Percentiles rank a stretch among this genome's conserved stretches.
These are phyloP conservation scores for Ispidina picta DNA, from an alignment of 2,797 vertebrate genomes.

Conservation along the genomic window DNA sequence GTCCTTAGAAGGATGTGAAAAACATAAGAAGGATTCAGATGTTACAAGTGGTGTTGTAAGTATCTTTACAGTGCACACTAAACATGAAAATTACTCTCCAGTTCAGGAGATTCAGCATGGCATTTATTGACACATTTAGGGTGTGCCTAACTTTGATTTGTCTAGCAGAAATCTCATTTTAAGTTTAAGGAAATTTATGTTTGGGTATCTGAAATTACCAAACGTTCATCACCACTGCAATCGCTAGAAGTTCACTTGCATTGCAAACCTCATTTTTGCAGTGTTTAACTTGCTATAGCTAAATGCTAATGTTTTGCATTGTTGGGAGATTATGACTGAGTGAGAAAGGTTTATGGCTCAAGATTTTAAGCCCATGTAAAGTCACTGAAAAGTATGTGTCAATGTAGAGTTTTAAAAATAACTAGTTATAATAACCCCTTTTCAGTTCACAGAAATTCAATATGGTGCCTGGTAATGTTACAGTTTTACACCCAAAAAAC, in stretches of 20 bases:
- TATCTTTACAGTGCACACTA: not conserved
- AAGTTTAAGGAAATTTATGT: not conserved
- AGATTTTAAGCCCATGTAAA: not conserved
- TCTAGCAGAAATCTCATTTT: not conserved
- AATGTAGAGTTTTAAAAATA: not conserved
- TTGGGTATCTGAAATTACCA: not conserved
- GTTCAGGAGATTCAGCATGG: not conserved
- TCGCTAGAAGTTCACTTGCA: not conserved
- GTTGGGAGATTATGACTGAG: not conserved
- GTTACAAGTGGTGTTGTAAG: not conserved
- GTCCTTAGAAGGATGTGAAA: not conserved
- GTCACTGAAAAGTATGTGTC: not conserved
- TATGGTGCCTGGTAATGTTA: not conserved
- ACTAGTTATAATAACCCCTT: not conserved
- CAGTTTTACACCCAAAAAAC: not conserved
- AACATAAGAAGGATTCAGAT: not conserved
- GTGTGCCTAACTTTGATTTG: not conserved
- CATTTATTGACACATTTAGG: not conserved
- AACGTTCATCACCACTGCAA: not conserved
- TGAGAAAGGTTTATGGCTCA: not conserved
- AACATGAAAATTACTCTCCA: not conserved
- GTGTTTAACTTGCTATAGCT: not conserved
- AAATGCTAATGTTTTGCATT: not conserved
- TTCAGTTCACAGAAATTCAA: not conserved
- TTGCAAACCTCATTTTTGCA: not conserved